Evolutionary conservation across 2,888 invertebrate species (phyloP).

Genomic region (Darwinula stevensoni): DNA sequence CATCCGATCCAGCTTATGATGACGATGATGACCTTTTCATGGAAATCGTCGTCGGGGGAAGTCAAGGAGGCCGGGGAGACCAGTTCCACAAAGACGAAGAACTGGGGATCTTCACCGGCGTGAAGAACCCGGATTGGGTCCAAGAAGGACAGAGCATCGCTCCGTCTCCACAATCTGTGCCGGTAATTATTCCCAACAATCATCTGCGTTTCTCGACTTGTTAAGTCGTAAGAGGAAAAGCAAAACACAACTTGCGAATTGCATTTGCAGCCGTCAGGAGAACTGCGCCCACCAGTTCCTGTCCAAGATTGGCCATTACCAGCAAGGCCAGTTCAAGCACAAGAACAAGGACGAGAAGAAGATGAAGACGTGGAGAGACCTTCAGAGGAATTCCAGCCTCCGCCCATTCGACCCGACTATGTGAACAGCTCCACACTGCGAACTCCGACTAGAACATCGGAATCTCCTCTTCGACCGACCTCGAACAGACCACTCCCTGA

Average conservation of each 20-base stretch:
- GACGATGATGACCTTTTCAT: background rate
- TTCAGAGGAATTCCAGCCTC: too few species aligned
- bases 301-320: background rate
- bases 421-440: too few species aligned
- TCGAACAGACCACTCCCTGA: too few species aligned
- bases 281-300: background rate
- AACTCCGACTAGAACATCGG: too few species aligned
- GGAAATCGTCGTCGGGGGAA: background rate
- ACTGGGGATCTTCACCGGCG: background rate
- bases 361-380: too few species aligned
- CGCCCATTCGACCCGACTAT: too few species aligned
- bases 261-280: background rate
- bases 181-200: background rate
- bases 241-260: background rate
- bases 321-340: background rate
- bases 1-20: background rate
- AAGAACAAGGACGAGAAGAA: background rate
- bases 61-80: background rate
- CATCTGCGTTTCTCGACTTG: background rate
- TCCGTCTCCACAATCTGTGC: too few species aligned
- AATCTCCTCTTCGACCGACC: too few species aligned
- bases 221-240: background rate
- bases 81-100: background rate
- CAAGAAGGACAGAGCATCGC: background rate
- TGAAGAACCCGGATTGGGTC: background rate